Evolutionary conservation across 2,797 vertebrate species (phyloP), one percentile per base, ranked within the genome.

Genomic region (Pipistrellus nathusii): DNA sequence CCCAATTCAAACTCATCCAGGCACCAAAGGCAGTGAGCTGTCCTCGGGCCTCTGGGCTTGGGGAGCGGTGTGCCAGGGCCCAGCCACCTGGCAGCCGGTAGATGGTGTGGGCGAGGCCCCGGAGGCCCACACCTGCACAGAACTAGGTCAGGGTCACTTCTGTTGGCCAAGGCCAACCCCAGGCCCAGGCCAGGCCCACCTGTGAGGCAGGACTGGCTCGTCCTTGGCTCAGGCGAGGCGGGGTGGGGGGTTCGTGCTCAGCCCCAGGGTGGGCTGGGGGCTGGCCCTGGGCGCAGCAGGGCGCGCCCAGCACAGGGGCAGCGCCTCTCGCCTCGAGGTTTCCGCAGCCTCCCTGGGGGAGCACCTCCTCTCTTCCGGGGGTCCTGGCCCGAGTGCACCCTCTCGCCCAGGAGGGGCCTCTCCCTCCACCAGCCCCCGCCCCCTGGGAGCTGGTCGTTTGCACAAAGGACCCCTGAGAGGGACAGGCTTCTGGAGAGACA

Each of bases 181-280:
- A 35, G 3, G 32, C 10, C 21, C 41, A 9, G 3, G 32, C 68
- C 3, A 18, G 32, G 13, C 2, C 3, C 9, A 6, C 4, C 11
- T 59, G 27, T 20, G 46, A 5, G 14, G 14, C 38, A 66, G 57
- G 8, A 4, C 48, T 20, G 1, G 0, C 3, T 12, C 2, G 38
- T 4, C n/a, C 6, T 9, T 0, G 4, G 17, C 27, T 3, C 7
- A 25, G 30, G 4, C 1, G 18, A 35, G 35, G 23, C 27, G 18
- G 12, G 12, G 27, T 3, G 27, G 0, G 1, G 32, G 66, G 32
- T 7, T 27, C 51, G 23, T 32, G 20, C 7, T 48, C 20, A 25
- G 6, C 44, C 14, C 20, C 1, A 0, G 62, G 15, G 4, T 17
- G 21, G n/a, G 15, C 41, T 3, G 21, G 18, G 64, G 14, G 3